Base-by-base conservation (phyloP, 2,797 vertebrate genomes). In the Spondyliosoma cantharus region DNA sequence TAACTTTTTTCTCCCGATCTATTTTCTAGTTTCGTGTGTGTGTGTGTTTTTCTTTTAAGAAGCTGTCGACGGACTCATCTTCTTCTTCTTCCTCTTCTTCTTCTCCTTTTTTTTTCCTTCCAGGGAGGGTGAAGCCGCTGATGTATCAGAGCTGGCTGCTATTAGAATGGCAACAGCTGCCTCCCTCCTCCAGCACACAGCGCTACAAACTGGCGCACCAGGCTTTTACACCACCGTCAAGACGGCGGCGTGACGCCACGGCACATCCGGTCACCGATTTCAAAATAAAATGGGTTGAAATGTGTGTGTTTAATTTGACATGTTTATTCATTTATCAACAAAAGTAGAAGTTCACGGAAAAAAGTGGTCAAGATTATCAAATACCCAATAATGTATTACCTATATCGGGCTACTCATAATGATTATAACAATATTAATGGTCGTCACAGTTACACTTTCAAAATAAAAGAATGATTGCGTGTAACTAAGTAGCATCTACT, bases 111-210 rank as follows among this genome's bases (percentile, higher is more conserved):
- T 60, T 11, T 20, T 53, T 43, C 73, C 49, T 24, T 64, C 48
- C 37, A 19, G 45, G 43, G 65, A 81, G 53, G 78, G 43, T 66
- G 66, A 69, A 77, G 79, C 71, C 77, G 84, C 79, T 69, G 89
- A 79, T 86, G 83, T 71, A 58, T 87, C 73, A 50, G 87, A 53
- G 87, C 78, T 79, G 89, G 83, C 68, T 84, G 83, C 15, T 82
- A 71, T 56, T 71, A 86, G 89, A 89, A 92, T 88, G 88, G 89
- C 88, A 90, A 92, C 91, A 93, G 91, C 92, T 93, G 91, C 93
- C 89, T 89, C 75, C 81, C 82, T 87, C 87, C 88, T 37, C 37
- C 37, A 37, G 87, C 87, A 83, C 86, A 64, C 59, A 80, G 81
- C 83, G 78, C 79, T 87, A 72, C 85, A 72, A 84, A 86, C 87